A percentile compares a stretch with the other conserved stretches of the same genome.
These are phyloP conservation scores for Steinernema feltiae DNA, from an alignment of 1,140 invertebrate species.

Conservation along the genomic window DNA sequence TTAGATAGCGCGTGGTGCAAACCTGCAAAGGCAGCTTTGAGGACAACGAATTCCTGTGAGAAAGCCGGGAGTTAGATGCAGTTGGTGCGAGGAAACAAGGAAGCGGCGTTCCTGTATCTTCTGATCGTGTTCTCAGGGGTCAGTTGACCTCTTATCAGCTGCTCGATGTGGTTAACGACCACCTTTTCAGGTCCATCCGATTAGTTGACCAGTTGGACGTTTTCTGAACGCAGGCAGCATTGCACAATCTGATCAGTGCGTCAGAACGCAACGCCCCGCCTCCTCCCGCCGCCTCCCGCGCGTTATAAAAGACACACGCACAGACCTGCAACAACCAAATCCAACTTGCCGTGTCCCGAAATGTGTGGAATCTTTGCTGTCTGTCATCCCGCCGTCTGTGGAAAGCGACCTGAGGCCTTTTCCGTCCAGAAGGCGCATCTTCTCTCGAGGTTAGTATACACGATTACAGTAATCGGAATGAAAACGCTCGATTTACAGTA, in stretches of 20 bases:
- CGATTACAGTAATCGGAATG: no score
- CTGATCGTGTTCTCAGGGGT: no score
- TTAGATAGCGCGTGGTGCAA: no score
- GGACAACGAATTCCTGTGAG: no score
- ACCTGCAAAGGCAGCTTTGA: no score
- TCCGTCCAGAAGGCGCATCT: conserved; percentile 28
- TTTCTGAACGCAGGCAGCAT: not conserved
- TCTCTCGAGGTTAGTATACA: conserved; percentile 24
- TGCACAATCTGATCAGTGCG: conserved; percentile 10
- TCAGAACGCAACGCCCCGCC: not conserved
- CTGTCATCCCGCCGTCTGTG: conserved; percentile 31
- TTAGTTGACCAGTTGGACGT: not conserved
- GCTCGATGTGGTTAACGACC: not conserved
- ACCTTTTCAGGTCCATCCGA: not conserved
- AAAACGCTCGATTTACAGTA: conserved; percentile 36
- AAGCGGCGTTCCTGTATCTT: no score
- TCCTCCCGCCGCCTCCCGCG: not conserved
- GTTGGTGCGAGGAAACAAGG: no score
- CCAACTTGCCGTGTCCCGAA: not conserved
- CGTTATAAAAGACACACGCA: not conserved
- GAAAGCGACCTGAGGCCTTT: conserved; percentile 20
- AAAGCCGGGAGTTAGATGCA: no score
- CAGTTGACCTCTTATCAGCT: not conserved
- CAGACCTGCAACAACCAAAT: not conserved
- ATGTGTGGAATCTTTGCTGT: conserved; percentile 46